phyloP scores from a whole-genome alignment of 2,113 vertebrate genomes.

The Pseudopodoces humilis region DNA sequence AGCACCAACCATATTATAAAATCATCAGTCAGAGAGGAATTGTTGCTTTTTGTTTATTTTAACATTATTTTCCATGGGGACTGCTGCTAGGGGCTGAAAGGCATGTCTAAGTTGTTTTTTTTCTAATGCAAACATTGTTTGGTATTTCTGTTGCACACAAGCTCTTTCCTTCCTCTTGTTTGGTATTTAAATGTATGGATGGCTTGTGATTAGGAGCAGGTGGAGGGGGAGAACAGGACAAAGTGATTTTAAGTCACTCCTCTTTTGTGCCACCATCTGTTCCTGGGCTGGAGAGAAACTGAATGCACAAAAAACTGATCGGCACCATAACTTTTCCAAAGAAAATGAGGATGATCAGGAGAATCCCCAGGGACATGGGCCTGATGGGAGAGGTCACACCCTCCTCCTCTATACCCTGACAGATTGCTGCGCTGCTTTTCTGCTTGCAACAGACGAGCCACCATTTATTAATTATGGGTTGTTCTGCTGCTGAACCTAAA shows the following conservation, averaged over 20 bases:
- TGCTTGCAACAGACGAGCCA: slow-evolving; percentile 45
- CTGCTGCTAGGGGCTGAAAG: slow-evolving; percentile 52
- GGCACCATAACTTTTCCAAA: slow-evolving; percentile 62
- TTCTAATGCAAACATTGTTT: slow-evolving; percentile 61
- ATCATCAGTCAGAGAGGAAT: slow-evolving; percentile 61
- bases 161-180: slow-evolving; percentile 58
- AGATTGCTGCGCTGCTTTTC: slow-evolving; percentile 56
- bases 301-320: slow-evolving; percentile 63
- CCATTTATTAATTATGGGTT: slow-evolving; percentile 65
- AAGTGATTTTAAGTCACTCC: slow-evolving; percentile 65
- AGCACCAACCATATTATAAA: slow-evolving; percentile 41
- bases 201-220: slow-evolving; percentile 67
- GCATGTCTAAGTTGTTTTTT: slow-evolving; percentile 44
- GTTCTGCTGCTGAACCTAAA: slow-evolving; percentile 56
- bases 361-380: slow-evolving; percentile 35
- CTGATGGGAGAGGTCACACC: slow-evolving; percentile 62
- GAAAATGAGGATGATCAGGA: slow-evolving; percentile 64
- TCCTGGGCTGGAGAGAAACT: slow-evolving; percentile 62
- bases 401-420: slow-evolving; percentile 54
- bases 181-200: slow-evolving; percentile 68
- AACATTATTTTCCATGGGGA: slow-evolving; percentile 61
- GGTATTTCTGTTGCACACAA: slow-evolving; percentile 63
- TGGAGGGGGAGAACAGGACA: slow-evolving; percentile 60
- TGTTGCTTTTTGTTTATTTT: slow-evolving; percentile 67
- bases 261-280: slow-evolving; percentile 70